phyloP scores from a whole-genome alignment of 2,113 vertebrate genomes.

The Gracilinanus agilis region DNA sequence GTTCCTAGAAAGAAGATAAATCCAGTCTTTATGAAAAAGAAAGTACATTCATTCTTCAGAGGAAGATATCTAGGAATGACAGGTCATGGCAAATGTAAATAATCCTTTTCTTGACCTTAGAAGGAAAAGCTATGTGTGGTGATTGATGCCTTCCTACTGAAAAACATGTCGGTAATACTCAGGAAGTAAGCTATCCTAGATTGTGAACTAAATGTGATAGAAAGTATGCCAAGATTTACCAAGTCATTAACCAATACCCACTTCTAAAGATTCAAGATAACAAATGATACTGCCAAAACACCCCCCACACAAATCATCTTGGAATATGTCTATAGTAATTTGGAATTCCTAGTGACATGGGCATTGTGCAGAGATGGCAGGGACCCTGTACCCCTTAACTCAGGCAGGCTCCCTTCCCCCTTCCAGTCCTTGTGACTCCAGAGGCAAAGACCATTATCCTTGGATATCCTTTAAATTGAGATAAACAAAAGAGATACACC shows the following conservation, averaged over 20 bases:
- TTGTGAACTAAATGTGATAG: not conserved
- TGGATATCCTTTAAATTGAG: too few relatives aligned
- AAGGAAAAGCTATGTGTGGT: too few relatives aligned
- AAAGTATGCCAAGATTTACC: not conserved
- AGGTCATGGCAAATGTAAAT: not conserved
- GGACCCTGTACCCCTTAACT: too few relatives aligned
- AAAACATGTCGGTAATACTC: not conserved
- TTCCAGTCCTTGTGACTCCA: too few relatives aligned
- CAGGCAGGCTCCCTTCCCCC: too few relatives aligned
- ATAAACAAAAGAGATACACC: too few relatives aligned
- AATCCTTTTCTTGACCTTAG: not conserved
- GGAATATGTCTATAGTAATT: not conserved
- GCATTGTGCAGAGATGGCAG: too few relatives aligned
- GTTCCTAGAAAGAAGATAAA: not conserved
- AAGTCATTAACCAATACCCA: not conserved
- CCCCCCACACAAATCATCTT: too few relatives aligned
- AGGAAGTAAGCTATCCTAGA: not conserved
- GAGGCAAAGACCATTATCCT: too few relatives aligned
- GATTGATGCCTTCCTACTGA: not conserved
- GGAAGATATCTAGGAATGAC: not conserved
- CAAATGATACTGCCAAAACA: not conserved
- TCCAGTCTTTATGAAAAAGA: not conserved
- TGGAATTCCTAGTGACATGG: too few relatives aligned
- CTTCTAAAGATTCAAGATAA: not conserved
- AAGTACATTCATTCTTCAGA: not conserved